Percentiles rank a stretch among this genome's conserved stretches.
Evolutionary conservation across 2,113 vertebrate genomes (phyloP).

Genomic region (Stomatorhinus ivindoensis): DNA sequence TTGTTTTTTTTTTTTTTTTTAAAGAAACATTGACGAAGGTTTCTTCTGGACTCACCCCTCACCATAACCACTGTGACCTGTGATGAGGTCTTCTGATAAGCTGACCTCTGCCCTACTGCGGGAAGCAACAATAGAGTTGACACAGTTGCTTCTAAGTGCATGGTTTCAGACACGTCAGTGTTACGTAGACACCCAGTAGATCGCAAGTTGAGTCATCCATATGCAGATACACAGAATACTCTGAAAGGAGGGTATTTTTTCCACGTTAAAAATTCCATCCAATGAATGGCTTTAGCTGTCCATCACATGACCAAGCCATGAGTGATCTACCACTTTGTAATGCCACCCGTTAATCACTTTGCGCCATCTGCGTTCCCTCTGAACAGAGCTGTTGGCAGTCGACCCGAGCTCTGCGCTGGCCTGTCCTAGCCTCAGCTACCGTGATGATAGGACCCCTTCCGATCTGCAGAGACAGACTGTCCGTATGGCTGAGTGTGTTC

Average conservation of each 20-base stretch:
- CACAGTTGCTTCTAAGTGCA: slow-evolving; percentile 22
- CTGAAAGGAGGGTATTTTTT: neutral
- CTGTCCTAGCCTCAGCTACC: neutral
- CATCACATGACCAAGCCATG: neutral
- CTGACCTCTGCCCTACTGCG: slow-evolving; percentile 30
- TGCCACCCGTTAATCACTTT: neutral
- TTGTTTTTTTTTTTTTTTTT: slow-evolving; percentile 16
- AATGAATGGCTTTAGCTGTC: neutral
- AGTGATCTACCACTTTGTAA: neutral
- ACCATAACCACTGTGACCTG: slow-evolving; percentile 12
- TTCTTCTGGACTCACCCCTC: neutral
- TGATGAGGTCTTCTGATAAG: slow-evolving; percentile 14
- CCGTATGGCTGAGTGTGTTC: slow-evolving; percentile 34
- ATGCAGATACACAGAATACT: neutral
- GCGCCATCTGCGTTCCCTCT: neutral
- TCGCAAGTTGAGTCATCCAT: neutral
- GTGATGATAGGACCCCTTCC: neutral
- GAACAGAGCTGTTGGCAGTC: neutral
- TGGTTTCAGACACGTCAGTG: slow-evolving; percentile 19
- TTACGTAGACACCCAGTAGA: neutral
- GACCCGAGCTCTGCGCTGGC: neutral
- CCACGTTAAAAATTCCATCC: neutral
- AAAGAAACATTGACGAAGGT: neutral
- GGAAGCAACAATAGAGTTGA: neutral
- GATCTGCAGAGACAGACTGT: slow-evolving; percentile 32